Base-by-base conservation (phyloP, 2,797 vertebrate species). In the Gadopsis marmoratus region DNA sequence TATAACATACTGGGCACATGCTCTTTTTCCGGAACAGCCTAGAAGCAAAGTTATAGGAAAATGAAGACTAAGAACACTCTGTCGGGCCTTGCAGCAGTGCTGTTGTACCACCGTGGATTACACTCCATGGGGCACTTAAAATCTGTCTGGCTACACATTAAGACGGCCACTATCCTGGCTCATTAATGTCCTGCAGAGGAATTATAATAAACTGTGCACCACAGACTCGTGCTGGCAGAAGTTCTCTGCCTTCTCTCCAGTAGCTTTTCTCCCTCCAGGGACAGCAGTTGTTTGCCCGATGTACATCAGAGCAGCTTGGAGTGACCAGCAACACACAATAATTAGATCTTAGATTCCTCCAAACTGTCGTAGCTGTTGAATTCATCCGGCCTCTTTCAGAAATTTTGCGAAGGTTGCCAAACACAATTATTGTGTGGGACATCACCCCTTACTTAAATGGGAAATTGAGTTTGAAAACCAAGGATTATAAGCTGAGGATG, bases 111-210 rank as follows among this genome's bases (percentile, higher is more conserved):
- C 85, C n/a, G 80, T 78, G 90, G 90, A 92, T 94, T 93, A 88
- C 72, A 84, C 91, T 91, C 92, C 84, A 82, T 45, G 50, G 92
- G 91, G 87, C 85, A 85, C 90, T 91, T 89, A 83, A 89, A 93
- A 90, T 90, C 91, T 90, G 89, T 91, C 92, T 88, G 89, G 89
- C 90, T 91, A 90, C 89, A 89, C 85, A 92, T 93, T 92, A 91
- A 90, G 84, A 88, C 89, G 82, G 80, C 84, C 83, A 85, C 88
- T 83, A 89, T 73, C 79, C 86, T 67, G 81, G 81, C 89, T 93
- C 90, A 91, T 91, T 93, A 90, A 84, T 83, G 89, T 91, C 91
- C 88, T 93, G 86, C 88, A 74, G 82, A 90, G 89, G 86, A 88
- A 91, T 90, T 90, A 87, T 77, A 91, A 89, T 89, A 87, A 88